Base-by-base conservation (phyloP, 1,140 invertebrate genomes). In the Drosophila dunni region DNA sequence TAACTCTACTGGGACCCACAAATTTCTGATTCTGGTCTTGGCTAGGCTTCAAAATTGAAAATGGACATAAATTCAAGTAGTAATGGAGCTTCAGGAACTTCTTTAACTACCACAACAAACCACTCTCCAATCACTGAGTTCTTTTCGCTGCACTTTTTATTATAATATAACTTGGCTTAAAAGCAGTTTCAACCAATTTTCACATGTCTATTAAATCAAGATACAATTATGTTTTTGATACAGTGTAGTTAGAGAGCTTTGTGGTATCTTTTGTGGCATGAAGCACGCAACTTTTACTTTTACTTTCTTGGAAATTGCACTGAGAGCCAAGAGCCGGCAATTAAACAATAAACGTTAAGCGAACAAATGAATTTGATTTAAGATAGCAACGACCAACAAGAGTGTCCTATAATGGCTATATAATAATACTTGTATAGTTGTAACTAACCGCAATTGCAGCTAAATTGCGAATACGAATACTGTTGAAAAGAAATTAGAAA, bases 261-360 rank as follows among this genome's bases (percentile, higher is more conserved):
- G 51, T 24, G 60, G 38, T 69, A 13, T 54, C 10, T 46, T 20
- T 53, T 38, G 11, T 29, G 24, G 34, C 56, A 29, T 20, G 33
- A 54, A 73, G 34, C 81, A 83, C 81, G 81, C 81, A 76, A 77
- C 67, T 89, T 73, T 89, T 90, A 90, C 84, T 89, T 89, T 89
- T 78, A 65, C 71, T 65, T 51, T 48, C 69, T 56, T 36, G 42
- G 42, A 36, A 66, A 58, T 61, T 57, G 63, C 29, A 51, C 50
- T 62, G 65, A 79, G 53, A 24, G 13, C 36, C 13, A 75, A 79
- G 53, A 24, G 13, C 36, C 20, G 46, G 62, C 80, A 78, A 89
- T 89, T 84, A 89, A 81, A 62, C 7, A 33, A 45, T 29, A 11
- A 50, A 40, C 48, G 13, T 64, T 64, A 64, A 40, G 13, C 44